Percentiles rank a stretch among this genome's conserved stretches.
Conservation (phyloP, 2,797 vertebrate genomes). For the Perodicticus potto region DNA sequence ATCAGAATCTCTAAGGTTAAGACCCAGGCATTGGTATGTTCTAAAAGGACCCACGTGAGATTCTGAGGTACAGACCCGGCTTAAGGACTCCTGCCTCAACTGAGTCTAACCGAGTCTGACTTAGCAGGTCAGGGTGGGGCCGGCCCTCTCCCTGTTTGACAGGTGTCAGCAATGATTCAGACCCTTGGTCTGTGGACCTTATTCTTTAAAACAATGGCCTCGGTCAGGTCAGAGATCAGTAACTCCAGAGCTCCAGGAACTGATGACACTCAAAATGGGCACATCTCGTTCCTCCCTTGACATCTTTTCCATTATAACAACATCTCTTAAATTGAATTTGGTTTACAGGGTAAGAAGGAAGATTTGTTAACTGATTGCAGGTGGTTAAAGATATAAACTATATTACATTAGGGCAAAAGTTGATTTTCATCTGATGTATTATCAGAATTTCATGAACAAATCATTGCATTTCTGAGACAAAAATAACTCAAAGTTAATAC, state of each 20-base stretch:
- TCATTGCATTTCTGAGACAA: conserved; percentile 8
- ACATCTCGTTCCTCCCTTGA: background rate
- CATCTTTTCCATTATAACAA: background rate
- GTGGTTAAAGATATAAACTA: background rate
- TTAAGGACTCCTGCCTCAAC: background rate
- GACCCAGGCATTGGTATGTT: background rate
- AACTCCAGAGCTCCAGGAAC: background rate
- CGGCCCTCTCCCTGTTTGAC: background rate
- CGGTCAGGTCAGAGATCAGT: background rate
- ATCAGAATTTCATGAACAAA: conserved; percentile 12
- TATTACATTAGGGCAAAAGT: background rate
- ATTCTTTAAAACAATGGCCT: background rate
- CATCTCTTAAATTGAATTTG: background rate
- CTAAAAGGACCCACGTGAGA: background rate
- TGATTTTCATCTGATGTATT: conserved; percentile 39
- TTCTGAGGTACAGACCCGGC: background rate
- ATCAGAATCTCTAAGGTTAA: background rate
- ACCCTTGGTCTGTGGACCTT: background rate
- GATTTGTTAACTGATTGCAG: background rate
- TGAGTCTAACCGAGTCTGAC: background rate
- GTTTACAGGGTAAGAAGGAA: background rate
- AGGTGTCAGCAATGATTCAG: background rate
- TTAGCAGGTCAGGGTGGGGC: background rate
- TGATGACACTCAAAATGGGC: background rate
- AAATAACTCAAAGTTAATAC: conserved; percentile 36